Evolutionary conservation across 1,140 invertebrate species (phyloP), one percentile per base, ranked within the genome.

Genomic region (Cydia fagiglandana): DNA sequence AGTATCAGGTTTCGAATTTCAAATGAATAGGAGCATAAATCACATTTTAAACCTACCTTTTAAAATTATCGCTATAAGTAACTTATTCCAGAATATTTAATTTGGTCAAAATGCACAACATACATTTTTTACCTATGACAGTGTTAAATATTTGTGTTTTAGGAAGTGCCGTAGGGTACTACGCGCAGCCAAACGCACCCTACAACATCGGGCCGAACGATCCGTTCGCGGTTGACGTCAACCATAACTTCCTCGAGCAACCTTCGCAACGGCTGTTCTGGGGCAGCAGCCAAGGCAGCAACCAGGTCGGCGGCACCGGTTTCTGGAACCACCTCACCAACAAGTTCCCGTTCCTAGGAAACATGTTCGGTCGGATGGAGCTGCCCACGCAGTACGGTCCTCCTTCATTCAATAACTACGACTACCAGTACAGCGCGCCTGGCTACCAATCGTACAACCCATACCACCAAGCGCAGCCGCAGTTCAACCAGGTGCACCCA

Each of bases 271-370:
- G 86, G 0, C 77, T 93, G 2, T 91, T 93, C 76, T 93, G 87
- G 66, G 84, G 88, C 24, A 84, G 83, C 56, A 73, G 76, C 6
- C 80, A 83, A 66, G 91, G 91, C 28, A 87, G 83, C 73, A 91
- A 91, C 75, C 90, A 91, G 85, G 91, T 93, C 7, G 91, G 91
- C 6, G 91, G 91, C 34, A 87, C 86, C 13, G 88, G 88, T 20
- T 78, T 83, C 73, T 93, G 91, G 91, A 82, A 86, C 0, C 85
- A 81, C 12, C 73, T 93, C 56, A 93, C 90, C 2, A 91, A 91
- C 74, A 93, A 93, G 77, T 93, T 91, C 73, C 91, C 91, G 0
- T 87, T 91, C 68, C 80, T 93, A 30, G 79, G 80, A 17, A 87
- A 82, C 68, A 91, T 91, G 86, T 93, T 93, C 66, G 90, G 91